phyloP scores from a whole-genome alignment of 2,888 invertebrate genomes.

The Ramazzottius varieornatus region DNA sequence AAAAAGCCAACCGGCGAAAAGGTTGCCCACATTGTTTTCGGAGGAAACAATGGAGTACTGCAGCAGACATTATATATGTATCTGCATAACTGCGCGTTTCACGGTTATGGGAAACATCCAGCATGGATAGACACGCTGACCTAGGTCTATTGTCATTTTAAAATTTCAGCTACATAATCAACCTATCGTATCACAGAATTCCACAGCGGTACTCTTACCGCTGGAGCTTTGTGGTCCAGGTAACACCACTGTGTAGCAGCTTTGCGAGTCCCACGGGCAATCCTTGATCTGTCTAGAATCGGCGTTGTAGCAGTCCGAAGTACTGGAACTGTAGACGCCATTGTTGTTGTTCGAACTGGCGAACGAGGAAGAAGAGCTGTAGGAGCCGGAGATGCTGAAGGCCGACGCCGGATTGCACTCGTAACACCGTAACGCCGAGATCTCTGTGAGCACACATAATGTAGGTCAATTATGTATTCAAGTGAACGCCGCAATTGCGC shows the following conservation, averaged over 20 bases:
- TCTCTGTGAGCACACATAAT: neutral
- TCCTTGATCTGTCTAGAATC: neutral
- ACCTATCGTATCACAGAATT: too few species aligned
- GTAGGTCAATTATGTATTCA: too few species aligned
- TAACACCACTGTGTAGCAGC: neutral
- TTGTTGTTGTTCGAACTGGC: neutral
- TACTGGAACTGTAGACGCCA: neutral
- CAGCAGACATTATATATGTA: too few species aligned
- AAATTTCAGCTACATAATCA: too few species aligned
- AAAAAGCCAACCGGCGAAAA: too few species aligned
- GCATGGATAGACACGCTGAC: too few species aligned
- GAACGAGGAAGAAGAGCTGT: neutral
- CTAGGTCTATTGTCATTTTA: too few species aligned
- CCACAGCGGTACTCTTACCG: neutral
- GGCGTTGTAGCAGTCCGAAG: neutral
- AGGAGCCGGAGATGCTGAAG: neutral
- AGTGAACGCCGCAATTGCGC: too few species aligned
- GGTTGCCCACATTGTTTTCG: too few species aligned
- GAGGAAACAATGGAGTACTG: too few species aligned
- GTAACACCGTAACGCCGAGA: neutral
- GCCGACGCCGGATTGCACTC: neutral
- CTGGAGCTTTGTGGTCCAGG: neutral
- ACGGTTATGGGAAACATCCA: too few species aligned
- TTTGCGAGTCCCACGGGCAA: neutral
- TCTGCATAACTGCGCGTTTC: too few species aligned